Conservation (phyloP, 2,797 vertebrate species). For the Neosilurus hyrtlii region DNA sequence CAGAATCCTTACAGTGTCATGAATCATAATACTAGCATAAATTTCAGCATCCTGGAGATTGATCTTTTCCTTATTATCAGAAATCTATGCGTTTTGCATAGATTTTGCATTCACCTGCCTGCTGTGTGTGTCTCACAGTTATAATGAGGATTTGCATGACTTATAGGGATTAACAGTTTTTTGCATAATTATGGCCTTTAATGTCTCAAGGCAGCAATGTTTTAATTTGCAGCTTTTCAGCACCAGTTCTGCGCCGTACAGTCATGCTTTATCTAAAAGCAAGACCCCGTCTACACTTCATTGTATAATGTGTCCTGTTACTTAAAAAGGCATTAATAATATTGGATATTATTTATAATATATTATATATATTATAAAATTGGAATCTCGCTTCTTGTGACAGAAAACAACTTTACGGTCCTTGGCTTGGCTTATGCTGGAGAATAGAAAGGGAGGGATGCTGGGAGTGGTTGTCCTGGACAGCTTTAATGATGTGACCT, state of each 20-base stretch:
- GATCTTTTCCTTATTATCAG: neutral
- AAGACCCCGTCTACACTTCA: neutral
- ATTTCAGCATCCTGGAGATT: neutral
- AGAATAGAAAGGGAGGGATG: neutral
- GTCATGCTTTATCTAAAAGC: neutral
- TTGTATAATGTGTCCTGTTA: neutral
- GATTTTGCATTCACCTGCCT: neutral
- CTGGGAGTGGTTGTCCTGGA: neutral
- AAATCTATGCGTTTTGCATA: neutral
- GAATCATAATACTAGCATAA: neutral
- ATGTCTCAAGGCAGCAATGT: constrained; percentile 7
- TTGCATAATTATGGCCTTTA: constrained; percentile 18
- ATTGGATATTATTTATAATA: too few relatives aligned
- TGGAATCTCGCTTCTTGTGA: neutral
- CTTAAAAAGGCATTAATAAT: neutral
- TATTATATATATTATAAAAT: too few relatives aligned
- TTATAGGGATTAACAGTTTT: constrained; percentile 10
- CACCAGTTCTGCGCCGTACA: neutral
- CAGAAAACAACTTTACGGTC: neutral
- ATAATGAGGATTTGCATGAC: constrained; percentile 8
- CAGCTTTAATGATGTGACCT: neutral
- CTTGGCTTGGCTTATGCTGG: neutral
- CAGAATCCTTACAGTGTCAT: neutral
- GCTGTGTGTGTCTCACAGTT: neutral
- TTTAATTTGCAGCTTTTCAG: constrained; percentile 15